Evolutionary conservation across 2,113 vertebrate species (phyloP).

Genomic region (Maccullochella peelii): DNA sequence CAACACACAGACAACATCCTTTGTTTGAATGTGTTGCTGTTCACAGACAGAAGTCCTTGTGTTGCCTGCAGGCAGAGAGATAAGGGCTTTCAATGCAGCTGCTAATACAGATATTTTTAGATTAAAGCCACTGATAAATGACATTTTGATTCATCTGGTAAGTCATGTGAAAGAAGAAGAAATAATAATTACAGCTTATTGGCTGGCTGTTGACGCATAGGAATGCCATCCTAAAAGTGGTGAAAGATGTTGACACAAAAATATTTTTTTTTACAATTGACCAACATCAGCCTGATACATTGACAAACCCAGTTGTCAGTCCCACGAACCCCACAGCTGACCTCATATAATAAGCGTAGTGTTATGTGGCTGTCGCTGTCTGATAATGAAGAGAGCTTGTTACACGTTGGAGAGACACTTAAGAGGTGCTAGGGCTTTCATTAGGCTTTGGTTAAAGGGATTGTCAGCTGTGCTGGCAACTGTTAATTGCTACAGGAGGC

Average conservation of each 20-base stretch:
- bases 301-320: constrained; percentile 33
- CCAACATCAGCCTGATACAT: constrained; percentile 13
- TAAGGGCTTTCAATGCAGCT: constrained; percentile 24
- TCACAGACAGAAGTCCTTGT: constrained; percentile 42
- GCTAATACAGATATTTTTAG: constrained; percentile 45
- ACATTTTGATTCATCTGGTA: constrained; percentile 26
- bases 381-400: constrained; percentile 72
- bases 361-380: constrained; percentile 53
- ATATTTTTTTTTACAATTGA: constrained; percentile 32
- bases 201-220: background rate
- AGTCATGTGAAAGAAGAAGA: background rate
- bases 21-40: constrained; percentile 26
- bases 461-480: constrained; percentile 66
- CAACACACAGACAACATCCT: constrained; percentile 42
- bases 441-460: constrained; percentile 71
- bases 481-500: constrained; percentile 77
- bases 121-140: constrained; percentile 22
- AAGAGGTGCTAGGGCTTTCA: constrained; percentile 71
- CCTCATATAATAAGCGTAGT: constrained; percentile 61
- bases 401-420: constrained; percentile 72
- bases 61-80: constrained; percentile 16
- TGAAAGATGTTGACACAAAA: background rate
- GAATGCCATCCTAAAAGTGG: background rate
- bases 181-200: background rate
- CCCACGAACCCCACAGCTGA: background rate